Conservation (phyloP, 2,888 invertebrate genomes). For the Agrenia bidenticulata region DNA sequence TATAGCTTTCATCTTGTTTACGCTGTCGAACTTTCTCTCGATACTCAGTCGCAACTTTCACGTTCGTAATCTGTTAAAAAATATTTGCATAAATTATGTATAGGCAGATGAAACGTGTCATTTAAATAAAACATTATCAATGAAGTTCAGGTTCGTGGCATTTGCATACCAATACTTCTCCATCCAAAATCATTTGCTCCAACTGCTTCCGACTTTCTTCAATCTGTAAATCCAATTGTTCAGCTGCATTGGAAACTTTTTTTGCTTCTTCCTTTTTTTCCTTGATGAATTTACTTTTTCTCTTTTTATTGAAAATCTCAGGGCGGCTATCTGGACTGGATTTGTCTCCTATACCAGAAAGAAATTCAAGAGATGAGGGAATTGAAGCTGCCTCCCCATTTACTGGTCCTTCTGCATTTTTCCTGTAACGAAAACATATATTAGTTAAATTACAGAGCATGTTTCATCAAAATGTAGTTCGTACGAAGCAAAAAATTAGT, state of each 20-base stretch:
- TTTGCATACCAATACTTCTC: constrained; percentile 37
- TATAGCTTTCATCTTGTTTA: constrained; percentile 56
- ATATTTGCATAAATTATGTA: too few relatives aligned
- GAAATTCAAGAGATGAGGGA: constrained; percentile 27
- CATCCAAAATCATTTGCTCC: constrained; percentile 48
- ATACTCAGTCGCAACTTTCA: constrained; percentile 46
- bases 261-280: background rate
- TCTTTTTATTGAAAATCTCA: background rate
- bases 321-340: background rate
- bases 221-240: constrained; percentile 37
- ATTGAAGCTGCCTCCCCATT: constrained; percentile 18
- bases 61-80: constrained; percentile 44
- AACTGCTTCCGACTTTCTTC: constrained; percentile 46
- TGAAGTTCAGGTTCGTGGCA: too few relatives aligned
- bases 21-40: constrained; percentile 43
- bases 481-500: background rate
- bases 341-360: constrained; percentile 6
- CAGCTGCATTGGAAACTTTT: constrained; percentile 7
- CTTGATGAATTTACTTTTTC: background rate
- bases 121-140: too few relatives aligned
- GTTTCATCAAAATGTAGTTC: background rate
- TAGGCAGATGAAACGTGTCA: too few relatives aligned
- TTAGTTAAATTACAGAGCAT: too few relatives aligned
- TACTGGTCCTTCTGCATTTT: constrained; percentile 1
- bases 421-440: background rate